Conservation (phyloP, 2,797 vertebrate genomes). For the Premnoplex brunnescens region DNA sequence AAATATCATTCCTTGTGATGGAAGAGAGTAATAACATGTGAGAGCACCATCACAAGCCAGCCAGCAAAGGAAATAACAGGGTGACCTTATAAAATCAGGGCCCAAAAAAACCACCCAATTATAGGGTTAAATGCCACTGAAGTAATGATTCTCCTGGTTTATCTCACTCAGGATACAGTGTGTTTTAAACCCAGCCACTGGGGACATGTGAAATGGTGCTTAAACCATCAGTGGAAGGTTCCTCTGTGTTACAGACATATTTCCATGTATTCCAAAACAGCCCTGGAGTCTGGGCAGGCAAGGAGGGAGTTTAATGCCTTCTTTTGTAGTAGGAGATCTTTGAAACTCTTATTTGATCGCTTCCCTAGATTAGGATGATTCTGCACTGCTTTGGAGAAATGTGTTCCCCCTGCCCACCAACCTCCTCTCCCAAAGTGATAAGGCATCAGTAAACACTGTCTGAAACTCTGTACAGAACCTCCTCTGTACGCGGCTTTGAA, state of each 20-base stretch:
- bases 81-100: conserved; percentile 40
- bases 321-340: conserved; percentile 71
- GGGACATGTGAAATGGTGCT: conserved; percentile 34
- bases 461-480: conserved; percentile 62
- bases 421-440: conserved; percentile 56
- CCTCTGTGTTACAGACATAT: neutral
- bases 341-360: conserved; percentile 70
- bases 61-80: conserved; percentile 31
- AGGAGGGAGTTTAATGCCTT: conserved; percentile 62
- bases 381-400: conserved; percentile 58
- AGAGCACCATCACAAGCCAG: conserved; percentile 35
- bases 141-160: conserved; percentile 8
- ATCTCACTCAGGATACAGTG: neutral
- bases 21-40: conserved; percentile 44
- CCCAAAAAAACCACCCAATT: neutral
- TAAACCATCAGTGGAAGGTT: conserved; percentile 19
- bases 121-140: conserved; percentile 26
- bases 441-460: conserved; percentile 77
- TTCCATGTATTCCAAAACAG: conserved; percentile 40
- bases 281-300: conserved; percentile 4
- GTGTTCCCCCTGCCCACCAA: conserved; percentile 4
- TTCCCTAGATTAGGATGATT: conserved; percentile 60
- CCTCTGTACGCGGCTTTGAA: conserved; percentile 73
- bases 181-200: neutral
- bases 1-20: conserved; percentile 62